Conservation (phyloP, 2,113 vertebrate genomes). For the Phrynocephalus versicolor region DNA sequence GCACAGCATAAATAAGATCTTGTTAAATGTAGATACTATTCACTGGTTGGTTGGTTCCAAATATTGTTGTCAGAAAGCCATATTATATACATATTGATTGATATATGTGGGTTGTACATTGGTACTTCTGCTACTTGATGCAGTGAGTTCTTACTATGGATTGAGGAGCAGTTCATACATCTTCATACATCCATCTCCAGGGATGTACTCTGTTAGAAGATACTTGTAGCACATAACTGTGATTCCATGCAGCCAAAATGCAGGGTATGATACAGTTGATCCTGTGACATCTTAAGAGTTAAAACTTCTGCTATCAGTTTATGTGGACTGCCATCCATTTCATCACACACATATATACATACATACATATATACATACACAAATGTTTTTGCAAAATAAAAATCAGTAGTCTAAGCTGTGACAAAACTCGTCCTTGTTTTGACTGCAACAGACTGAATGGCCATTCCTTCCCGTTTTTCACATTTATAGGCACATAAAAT, state of each 20-base stretch:
- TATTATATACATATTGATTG: not conserved
- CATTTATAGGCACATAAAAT: not conserved
- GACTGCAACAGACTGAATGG: too few relatives aligned
- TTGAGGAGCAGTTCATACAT: not conserved
- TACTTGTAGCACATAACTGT: not conserved
- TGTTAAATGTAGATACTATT: not conserved
- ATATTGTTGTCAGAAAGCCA: not conserved
- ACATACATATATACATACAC: too few relatives aligned
- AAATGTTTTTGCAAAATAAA: too few relatives aligned
- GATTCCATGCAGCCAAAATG: constrained; percentile 11
- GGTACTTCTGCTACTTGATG: not conserved
- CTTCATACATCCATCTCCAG: too few relatives aligned
- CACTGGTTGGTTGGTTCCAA: too few relatives aligned
- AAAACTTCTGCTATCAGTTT: too few relatives aligned
- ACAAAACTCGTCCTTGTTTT: too few relatives aligned
- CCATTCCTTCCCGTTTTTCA: not conserved
- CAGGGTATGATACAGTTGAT: not conserved
- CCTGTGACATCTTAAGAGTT: not conserved
- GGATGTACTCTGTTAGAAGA: not conserved
- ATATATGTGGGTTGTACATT: not conserved
- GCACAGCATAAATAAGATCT: not conserved
- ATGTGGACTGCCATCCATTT: too few relatives aligned
- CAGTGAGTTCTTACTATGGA: not conserved
- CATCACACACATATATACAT: too few relatives aligned
- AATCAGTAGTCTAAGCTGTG: too few relatives aligned